Conservation (phyloP, 30 jellyfish, hydroid and myxozoan species). For the Catostylus mosaicus region DNA sequence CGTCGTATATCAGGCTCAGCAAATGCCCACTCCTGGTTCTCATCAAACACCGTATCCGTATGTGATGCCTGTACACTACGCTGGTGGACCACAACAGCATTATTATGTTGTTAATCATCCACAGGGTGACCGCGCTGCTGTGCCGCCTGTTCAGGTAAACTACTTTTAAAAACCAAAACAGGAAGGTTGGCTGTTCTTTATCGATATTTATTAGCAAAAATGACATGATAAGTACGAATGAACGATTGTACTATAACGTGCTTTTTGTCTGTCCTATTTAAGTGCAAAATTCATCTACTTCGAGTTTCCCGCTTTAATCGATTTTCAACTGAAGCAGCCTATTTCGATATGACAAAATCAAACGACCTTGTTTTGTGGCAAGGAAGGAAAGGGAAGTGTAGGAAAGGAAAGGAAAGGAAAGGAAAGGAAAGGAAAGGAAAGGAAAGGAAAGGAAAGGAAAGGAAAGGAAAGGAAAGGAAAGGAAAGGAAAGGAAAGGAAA, state of each 20-base stretch:
- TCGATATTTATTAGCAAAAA: too few relatives aligned
- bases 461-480: neutral
- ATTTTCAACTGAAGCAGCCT: neutral
- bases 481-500: neutral
- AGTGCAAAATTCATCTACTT: neutral
- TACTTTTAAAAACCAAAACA: too few relatives aligned
- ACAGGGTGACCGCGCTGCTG: conserved; percentile 54
- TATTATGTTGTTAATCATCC: conserved; percentile 81
- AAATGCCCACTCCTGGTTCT: conserved; percentile 38
- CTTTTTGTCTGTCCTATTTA: neutral
- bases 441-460: neutral
- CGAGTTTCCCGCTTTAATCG: neutral
- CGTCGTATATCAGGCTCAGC: conserved; percentile 54
- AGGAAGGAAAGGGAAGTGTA: too few relatives aligned
- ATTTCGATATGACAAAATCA: too few relatives aligned
- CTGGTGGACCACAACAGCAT: conserved; percentile 79
- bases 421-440: neutral
- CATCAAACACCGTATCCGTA: conserved; percentile 57
- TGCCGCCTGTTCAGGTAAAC: conserved; percentile 59
- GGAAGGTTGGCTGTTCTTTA: too few relatives aligned
- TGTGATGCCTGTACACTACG: conserved; percentile 78
- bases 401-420: neutral
- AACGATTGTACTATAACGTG: neutral
- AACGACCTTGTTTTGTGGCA: too few relatives aligned
- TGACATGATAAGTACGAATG: neutral